These are phyloP conservation scores for Mungos mungo DNA, from an alignment of 2,113 vertebrate species.

Conservation along the genomic window DNA sequence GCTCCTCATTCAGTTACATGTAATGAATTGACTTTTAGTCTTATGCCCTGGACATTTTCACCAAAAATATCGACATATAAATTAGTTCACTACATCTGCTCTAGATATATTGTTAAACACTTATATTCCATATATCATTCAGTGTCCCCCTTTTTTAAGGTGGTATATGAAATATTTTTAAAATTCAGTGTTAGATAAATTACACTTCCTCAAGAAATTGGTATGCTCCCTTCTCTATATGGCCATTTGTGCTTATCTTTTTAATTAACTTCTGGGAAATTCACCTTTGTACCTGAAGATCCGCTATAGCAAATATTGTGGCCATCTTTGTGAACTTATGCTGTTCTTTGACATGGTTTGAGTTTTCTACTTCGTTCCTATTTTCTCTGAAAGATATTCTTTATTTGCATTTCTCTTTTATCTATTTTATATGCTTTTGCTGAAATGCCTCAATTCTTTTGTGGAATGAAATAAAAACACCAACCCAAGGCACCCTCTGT, in stretches of 20 bases:
- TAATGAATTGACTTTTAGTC: not conserved
- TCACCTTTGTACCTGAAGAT: not conserved
- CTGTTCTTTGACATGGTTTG: not conserved
- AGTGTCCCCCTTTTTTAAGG: not conserved
- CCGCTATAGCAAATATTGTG: not conserved
- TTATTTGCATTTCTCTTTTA: conserved; percentile 2
- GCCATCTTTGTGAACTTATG: not conserved
- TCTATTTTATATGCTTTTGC: not conserved
- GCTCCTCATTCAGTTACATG: not conserved
- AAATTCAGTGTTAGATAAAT: not conserved
- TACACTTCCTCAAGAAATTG: not conserved
- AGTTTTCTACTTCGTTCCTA: not conserved
- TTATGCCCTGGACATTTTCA: not conserved
- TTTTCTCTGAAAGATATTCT: not conserved
- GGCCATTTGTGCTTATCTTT: not conserved
- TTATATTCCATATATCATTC: not conserved
- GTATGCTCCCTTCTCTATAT: not conserved
- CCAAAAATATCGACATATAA: not conserved
- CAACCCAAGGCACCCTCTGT: not conserved
- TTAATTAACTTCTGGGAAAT: not conserved
- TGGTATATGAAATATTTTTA: not conserved
- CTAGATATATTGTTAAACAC: not conserved
- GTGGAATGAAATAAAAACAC: not conserved
- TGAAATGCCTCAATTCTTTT: not conserved
- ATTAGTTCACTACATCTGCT: not conserved